These are phyloP conservation scores for Trichonephila clavata DNA, from an alignment of 1,140 invertebrate species.

Conservation along the genomic window DNA sequence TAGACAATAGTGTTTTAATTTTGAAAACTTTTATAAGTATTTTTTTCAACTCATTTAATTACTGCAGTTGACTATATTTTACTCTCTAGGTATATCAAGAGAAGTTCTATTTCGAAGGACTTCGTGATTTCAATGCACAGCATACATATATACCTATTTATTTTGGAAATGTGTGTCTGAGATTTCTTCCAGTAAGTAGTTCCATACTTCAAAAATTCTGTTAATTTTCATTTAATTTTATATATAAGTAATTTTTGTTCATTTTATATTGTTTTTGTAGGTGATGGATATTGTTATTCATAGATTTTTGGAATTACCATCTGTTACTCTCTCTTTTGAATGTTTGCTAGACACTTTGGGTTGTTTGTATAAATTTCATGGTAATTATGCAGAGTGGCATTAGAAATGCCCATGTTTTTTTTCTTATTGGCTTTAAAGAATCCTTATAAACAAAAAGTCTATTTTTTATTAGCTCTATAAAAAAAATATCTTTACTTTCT, in stretches of 20 bases:
- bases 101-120: conserved; percentile 95
- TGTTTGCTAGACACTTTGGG: conserved; percentile 95
- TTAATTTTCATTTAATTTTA: too few relatives aligned
- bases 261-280: conserved; percentile 79
- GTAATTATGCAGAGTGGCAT: conserved; percentile 82
- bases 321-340: conserved; percentile 90
- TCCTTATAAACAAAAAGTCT: too few relatives aligned
- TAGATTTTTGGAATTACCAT: conserved; percentile 93
- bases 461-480: too few relatives aligned
- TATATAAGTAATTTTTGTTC: background rate
- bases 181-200: conserved; percentile 90
- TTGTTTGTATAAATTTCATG: conserved; percentile 97
- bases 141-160: conserved; percentile 93
- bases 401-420: background rate
- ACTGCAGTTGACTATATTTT: background rate
- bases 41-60: too few relatives aligned
- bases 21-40: too few relatives aligned
- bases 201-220: background rate
- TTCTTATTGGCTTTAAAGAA: too few relatives aligned
- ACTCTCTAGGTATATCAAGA: conserved; percentile 91
- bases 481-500: too few relatives aligned
- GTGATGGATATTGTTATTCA: conserved; percentile 97
- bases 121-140: conserved; percentile 84
- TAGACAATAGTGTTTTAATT: too few relatives aligned
- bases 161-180: conserved; percentile 97